Percentiles rank a stretch among this genome's conserved stretches.
These are phyloP conservation scores for Drosophila lacertosa DNA, from an alignment of 1,140 invertebrate species.

Conservation along the genomic window DNA sequence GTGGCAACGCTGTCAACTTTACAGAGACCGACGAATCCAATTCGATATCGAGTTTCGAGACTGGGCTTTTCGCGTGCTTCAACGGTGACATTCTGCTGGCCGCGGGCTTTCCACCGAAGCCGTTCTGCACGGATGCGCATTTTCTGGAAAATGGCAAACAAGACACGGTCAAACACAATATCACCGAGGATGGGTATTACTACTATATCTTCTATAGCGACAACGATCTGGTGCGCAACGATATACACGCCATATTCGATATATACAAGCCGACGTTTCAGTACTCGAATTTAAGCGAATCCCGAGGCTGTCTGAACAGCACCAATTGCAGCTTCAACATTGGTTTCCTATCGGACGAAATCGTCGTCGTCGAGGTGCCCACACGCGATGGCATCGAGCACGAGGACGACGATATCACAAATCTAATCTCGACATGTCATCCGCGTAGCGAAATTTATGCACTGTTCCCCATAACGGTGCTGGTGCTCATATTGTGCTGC, in stretches of 20 bases:
- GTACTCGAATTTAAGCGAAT: conserved; percentile 89
- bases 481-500: conserved; percentile 90
- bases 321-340: conserved; percentile 90
- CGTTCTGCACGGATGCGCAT: conserved; percentile 87
- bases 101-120: conserved; percentile 88
- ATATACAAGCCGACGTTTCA: conserved; percentile 92
- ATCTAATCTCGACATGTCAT: conserved; percentile 90
- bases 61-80: conserved; percentile 89
- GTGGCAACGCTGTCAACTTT: conserved; percentile 88
- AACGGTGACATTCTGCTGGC: conserved; percentile 89
- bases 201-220: conserved; percentile 95
- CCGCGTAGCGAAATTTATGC: conserved; percentile 91
- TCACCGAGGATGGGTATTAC: conserved; percentile 90
- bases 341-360: conserved; percentile 88
- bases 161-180: conserved; percentile 88
- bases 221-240: conserved; percentile 90
- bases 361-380: conserved; percentile 92
- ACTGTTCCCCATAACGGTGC: conserved; percentile 90
- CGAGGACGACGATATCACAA: conserved; percentile 88
- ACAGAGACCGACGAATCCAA: conserved; percentile 86
- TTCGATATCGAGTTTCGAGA: conserved; percentile 91
- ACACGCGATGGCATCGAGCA: conserved; percentile 91
- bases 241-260: conserved; percentile 92
- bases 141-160: conserved; percentile 87
- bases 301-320: conserved; percentile 89